Evolutionary conservation across 2,888 invertebrate genomes (phyloP).

Genomic region (Zelleria hepariella): DNA sequence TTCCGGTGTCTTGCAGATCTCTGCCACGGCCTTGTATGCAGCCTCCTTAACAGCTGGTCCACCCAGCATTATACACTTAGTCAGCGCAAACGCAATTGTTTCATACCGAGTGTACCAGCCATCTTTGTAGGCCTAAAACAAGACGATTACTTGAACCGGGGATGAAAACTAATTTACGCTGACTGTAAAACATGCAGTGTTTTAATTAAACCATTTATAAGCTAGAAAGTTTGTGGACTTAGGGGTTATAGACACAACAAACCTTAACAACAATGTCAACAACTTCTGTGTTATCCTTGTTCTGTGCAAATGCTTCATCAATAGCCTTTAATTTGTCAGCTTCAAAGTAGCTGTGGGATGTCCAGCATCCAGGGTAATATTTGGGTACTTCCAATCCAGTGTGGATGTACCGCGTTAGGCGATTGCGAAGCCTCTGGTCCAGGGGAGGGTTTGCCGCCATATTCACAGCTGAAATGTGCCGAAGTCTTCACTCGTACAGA

Average conservation of each 20-base stretch:
- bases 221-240: neutral
- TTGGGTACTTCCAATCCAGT: slow-evolving; percentile 65
- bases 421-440: slow-evolving; percentile 42
- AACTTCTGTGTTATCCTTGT: slow-evolving; percentile 32
- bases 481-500: neutral
- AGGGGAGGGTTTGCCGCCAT: slow-evolving; percentile 22
- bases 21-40: slow-evolving; percentile 64
- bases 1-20: slow-evolving; percentile 74
- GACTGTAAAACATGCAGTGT: neutral
- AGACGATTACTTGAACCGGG: neutral
- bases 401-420: slow-evolving; percentile 62
- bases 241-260: too few species aligned
- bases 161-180: neutral
- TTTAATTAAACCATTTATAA: neutral
- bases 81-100: slow-evolving; percentile 75
- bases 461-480: neutral
- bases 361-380: slow-evolving; percentile 72
- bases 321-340: slow-evolving; percentile 49
- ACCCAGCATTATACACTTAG: slow-evolving; percentile 67
- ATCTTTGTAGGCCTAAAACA: slow-evolving; percentile 57
- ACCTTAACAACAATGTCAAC: slow-evolving; percentile 51
- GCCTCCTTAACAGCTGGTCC: slow-evolving; percentile 53
- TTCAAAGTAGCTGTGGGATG: slow-evolving; percentile 61
- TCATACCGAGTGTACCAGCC: slow-evolving; percentile 67
- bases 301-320: slow-evolving; percentile 26